Evolutionary conservation across 2,113 vertebrate species (phyloP).

Genomic region (Brachypodius melanocephalos): DNA sequence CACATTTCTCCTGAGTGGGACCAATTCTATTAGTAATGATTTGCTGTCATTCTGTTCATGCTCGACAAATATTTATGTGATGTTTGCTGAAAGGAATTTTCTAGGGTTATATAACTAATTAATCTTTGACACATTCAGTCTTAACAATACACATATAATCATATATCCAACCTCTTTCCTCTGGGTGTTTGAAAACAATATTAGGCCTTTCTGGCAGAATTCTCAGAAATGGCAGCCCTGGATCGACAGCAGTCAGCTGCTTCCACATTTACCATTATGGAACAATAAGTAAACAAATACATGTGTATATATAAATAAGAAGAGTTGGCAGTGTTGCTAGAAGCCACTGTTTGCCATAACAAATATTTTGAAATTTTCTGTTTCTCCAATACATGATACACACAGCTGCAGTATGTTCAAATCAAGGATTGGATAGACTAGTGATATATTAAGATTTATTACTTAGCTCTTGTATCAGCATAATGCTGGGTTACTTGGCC

Average conservation of each 20-base stretch:
- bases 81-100: neutral
- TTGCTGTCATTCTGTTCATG: neutral
- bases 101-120: neutral
- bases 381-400: neutral
- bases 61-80: neutral
- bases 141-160: neutral
- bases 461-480: neutral
- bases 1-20: neutral
- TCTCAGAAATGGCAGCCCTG: neutral
- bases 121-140: neutral
- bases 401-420: neutral
- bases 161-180: neutral
- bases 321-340: neutral
- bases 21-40: neutral
- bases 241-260: neutral
- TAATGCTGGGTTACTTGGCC: neutral
- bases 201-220: neutral
- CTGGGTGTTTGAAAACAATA: neutral
- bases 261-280: neutral
- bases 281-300: neutral
- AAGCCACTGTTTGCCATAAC: neutral
- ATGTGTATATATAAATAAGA: neutral
- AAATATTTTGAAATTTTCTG: neutral
- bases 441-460: neutral
- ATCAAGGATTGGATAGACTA: neutral